Evolutionary conservation across 2,113 vertebrate genomes (phyloP).

Genomic region (Cochlearius cochlearius): DNA sequence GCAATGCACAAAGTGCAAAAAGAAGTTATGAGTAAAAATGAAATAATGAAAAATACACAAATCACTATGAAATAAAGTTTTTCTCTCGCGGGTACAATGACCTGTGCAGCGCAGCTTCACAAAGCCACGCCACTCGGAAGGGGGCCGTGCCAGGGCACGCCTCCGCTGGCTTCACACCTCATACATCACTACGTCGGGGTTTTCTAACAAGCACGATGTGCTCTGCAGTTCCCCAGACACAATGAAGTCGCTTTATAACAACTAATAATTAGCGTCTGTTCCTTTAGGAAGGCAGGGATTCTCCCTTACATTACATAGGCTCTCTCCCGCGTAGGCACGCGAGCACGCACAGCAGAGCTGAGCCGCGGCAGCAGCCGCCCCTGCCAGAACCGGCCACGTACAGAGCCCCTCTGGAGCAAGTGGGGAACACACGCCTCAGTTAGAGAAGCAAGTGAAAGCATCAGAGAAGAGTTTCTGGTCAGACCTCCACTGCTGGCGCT

Average conservation of each 20-base stretch:
- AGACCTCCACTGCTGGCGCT: neutral
- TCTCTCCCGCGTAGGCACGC: neutral
- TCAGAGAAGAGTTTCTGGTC: neutral
- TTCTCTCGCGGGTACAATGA: neutral
- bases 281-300: neutral
- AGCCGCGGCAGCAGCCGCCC: neutral
- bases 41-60: neutral
- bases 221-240: neutral
- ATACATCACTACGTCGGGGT: neutral
- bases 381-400: neutral
- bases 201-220: neutral
- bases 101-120: neutral
- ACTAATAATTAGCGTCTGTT: neutral
- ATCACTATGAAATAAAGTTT: neutral
- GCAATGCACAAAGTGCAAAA: neutral
- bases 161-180: neutral
- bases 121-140: neutral
- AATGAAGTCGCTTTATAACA: neutral
- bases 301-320: neutral
- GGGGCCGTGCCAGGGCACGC: neutral
- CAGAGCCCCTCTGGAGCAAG: neutral
- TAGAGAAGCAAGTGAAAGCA: neutral
- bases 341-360: neutral
- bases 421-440: neutral
- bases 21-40: neutral